Evolutionary conservation across 2,888 invertebrate genomes (phyloP).

Genomic region (Incurvaria masculella): DNA sequence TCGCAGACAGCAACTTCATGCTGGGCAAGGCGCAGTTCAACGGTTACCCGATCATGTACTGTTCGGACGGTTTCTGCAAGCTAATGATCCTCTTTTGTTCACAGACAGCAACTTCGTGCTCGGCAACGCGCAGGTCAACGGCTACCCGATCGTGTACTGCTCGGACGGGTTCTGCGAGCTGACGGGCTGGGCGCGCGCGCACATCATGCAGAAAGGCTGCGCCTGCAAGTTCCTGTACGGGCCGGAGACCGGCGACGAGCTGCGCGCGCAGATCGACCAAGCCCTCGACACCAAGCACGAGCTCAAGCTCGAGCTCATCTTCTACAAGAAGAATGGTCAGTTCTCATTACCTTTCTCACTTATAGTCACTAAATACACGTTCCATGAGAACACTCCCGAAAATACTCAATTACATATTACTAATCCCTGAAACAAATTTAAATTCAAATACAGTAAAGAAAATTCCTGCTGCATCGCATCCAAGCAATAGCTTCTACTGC

Average conservation of each 20-base stretch:
- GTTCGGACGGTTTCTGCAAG: no score
- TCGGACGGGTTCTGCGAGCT: conserved; percentile 96
- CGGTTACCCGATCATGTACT: no score
- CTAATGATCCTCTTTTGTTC: conserved; percentile 15
- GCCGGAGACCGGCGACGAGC: conserved; percentile 84
- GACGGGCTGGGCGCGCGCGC: conserved; percentile 89
- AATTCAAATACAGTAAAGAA: no score
- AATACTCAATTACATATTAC: no score
- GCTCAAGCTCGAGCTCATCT: conserved; percentile 89
- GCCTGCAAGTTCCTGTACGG: conserved; percentile 95
- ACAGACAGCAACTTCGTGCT: conserved; percentile 95
- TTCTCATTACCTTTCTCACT: no score
- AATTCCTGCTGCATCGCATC: no score
- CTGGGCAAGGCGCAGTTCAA: no score
- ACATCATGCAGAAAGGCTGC: conserved; percentile 96
- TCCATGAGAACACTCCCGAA: no score
- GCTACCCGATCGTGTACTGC: conserved; percentile 94
- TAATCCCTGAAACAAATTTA: no score
- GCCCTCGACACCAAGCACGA: conserved; percentile 88
- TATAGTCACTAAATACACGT: no score
- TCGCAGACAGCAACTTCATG: no score
- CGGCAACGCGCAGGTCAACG: conserved; percentile 91
- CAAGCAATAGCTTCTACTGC: no score
- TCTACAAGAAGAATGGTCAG: conserved; percentile 94
- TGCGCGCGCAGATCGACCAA: conserved; percentile 84